Evolutionary conservation across 2,113 vertebrate species (phyloP), one percentile per base, ranked within the genome.

Genomic region (Nesogale talazaci): DNA sequence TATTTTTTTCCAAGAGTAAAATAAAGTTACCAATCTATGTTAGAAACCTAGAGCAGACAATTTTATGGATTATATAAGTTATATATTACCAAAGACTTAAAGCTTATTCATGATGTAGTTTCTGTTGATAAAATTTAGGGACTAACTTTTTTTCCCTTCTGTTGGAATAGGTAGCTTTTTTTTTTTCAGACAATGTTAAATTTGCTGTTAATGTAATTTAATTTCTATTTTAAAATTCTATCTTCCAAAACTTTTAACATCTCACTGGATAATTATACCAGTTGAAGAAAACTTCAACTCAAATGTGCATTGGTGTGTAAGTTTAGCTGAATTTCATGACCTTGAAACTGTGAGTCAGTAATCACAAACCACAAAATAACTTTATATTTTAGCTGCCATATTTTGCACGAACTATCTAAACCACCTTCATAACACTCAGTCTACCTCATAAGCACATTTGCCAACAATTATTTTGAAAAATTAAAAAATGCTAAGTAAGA

Each of bases 251-350:
- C 14, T 87, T 92, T 83, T 36, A 90, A 76, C 31, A 81, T 0
- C 25, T 84, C 38, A 52, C 19, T 87, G 7, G 12, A 85, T 82
- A 85, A 93, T 70, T 91, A 72, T 25, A 92, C 34, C 42, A 38
- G 34, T 17, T 72, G 8, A 94, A 83, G 3, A 93, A 93, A 89
- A 93, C 72, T 38, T 81, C 20, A 81, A 57, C 12, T 75, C n/a
- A 88, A 90, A 80, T 59, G 1, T 74, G 23, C 40, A 3, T 46
- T 72, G 20, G 27, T 67, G 79, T 90, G 88, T 80, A 80, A 76
- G 40, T 46, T 78, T 83, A 69, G 22, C 34, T 76, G 15, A 94
- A 94, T 57, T 67, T 93, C 92, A 81, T 78, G 83, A 83, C 61
- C 74, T 83, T 78, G 14, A n/a, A 92, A 72, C 61, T 70, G 76